These are phyloP conservation scores for Sarcophilus harrisii DNA, from an alignment of 2,797 vertebrate genomes.

Conservation along the genomic window DNA sequence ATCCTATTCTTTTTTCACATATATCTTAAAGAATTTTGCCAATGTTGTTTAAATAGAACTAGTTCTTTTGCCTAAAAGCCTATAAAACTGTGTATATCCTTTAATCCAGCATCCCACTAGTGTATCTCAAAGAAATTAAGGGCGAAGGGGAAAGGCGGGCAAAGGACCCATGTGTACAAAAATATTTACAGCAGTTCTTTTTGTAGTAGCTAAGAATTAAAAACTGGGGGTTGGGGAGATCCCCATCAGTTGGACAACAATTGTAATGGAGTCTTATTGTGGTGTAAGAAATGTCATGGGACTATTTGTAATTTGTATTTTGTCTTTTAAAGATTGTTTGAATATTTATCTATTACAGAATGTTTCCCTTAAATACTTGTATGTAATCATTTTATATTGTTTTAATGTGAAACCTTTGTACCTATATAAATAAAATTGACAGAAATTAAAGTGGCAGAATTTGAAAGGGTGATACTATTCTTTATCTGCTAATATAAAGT, in stretches of 20 bases:
- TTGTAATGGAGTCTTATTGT: not conserved
- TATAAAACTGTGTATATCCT: not conserved
- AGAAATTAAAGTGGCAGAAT: slow-evolving; percentile 1
- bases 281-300: not conserved
- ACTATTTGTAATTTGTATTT: not conserved
- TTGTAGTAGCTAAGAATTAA: no score
- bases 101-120: not conserved
- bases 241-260: not conserved
- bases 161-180: not conserved
- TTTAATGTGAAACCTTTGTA: not conserved
- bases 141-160: no score
- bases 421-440: not conserved
- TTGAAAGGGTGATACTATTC: not conserved
- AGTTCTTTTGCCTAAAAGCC: not conserved
- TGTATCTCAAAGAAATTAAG: not conserved
- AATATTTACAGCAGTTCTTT: not conserved
- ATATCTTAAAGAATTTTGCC: no score
- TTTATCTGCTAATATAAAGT: not conserved
- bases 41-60: not conserved
- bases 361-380: not conserved
- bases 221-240: not conserved
- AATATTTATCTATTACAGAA: not conserved
- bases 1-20: no score
- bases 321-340: not conserved
- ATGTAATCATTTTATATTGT: not conserved